Evolutionary conservation across 1,140 invertebrate species (phyloP).

Genomic region (Pogonomyrmex barbatus): DNA sequence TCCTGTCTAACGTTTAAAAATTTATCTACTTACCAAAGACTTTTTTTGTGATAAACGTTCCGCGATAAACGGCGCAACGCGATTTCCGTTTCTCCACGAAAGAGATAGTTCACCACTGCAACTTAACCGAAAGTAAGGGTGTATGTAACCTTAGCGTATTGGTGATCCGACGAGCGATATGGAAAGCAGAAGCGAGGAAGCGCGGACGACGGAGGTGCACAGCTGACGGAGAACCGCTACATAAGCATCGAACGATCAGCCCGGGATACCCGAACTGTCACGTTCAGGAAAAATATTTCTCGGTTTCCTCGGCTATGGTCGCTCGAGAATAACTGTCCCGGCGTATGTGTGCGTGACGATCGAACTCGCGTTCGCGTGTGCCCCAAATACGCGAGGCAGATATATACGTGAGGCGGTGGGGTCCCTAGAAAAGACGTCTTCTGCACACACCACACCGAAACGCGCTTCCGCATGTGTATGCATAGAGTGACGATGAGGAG

Average conservation of each 20-base stretch:
- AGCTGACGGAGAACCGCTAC: constrained; percentile 57
- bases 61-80: not conserved
- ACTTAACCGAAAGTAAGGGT: constrained; percentile 13
- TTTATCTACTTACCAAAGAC: not conserved
- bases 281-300: constrained; percentile 63
- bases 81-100: constrained; percentile 13
- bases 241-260: constrained; percentile 57
- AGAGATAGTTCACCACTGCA: constrained; percentile 37
- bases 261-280: constrained; percentile 51
- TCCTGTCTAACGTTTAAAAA: not conserved
- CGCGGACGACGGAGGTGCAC: constrained; percentile 14
- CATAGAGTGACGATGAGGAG: not conserved
- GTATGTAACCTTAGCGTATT: constrained; percentile 47
- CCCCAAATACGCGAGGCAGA: not conserved
- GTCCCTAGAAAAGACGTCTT: not conserved
- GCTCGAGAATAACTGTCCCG: constrained; percentile 38
- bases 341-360: not conserved
- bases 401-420: constrained; percentile 2
- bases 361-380: constrained; percentile 38
- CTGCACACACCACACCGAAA: not conserved
- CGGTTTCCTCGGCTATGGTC: constrained; percentile 45
- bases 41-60: constrained; percentile 41
- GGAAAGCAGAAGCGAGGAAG: constrained; percentile 50
- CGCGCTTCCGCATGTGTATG: not conserved
- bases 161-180: constrained; percentile 55